Base-by-base conservation (phyloP, 2,888 invertebrate species). In the Molanna angustata region DNA sequence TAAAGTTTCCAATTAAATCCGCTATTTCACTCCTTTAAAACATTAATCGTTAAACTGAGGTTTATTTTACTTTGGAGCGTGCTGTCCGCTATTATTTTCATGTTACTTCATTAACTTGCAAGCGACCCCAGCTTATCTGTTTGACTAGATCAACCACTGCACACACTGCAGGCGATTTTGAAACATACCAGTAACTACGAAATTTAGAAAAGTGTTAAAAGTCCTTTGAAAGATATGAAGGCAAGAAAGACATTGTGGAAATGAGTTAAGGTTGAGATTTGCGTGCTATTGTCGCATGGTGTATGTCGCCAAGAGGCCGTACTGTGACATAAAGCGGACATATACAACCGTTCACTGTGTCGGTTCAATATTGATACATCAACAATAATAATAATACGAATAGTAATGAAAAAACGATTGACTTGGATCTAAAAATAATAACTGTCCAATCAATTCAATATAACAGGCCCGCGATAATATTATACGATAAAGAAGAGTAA, bases 21-120 rank as follows among this genome's bases (percentile, higher is more conserved):
- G n/a, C n/a, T n/a, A n/a, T n/a, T n/a, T n/a, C n/a, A n/a, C n/a
- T n/a, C n/a, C n/a, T n/a, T n/a, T n/a, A n/a, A n/a, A n/a, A n/a
- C n/a, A n/a, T n/a, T n/a, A n/a, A n/a, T n/a, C n/a, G n/a, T n/a
- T n/a, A n/a, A n/a, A n/a, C n/a, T n/a, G n/a, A n/a, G n/a, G n/a
- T n/a, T n/a, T n/a, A n/a, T n/a, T n/a, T n/a, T 58, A 58, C 56
- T 54, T 56, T 47, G 39, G 52, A 55, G 59, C 60, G 60, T 60
- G 60, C 46, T 49, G 53, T 56, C 54, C 46, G 56, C 58, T 54
- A 59, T 60, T 59, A 59, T 55, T 49, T 59, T 57, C 56, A 57
- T 51, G 59, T 57, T 60, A 59, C 60, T 61, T 61, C 61, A 60
- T 61, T 61, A 60, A 60, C 60, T 60, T 52, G 53, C 56, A 57